These are phyloP conservation scores for Eulemur rufifrons DNA, from an alignment of 2,113 vertebrate genomes.

Conservation along the genomic window DNA sequence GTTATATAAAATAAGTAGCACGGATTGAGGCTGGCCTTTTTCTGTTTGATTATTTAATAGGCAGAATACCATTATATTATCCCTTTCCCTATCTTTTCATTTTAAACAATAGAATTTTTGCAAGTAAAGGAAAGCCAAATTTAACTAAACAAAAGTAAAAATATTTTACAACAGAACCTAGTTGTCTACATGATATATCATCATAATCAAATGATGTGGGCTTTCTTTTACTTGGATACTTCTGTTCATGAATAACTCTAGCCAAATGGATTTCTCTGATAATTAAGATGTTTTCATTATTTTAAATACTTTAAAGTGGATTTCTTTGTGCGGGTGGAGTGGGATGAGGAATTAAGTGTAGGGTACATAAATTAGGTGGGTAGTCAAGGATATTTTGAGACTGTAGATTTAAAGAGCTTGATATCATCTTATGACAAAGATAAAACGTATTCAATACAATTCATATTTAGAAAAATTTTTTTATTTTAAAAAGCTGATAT, in stretches of 20 bases:
- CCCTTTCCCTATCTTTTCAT: slow-evolving; percentile 17
- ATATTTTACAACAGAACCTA: not conserved
- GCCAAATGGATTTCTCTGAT: not conserved
- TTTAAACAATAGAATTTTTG: slow-evolving; percentile 38
- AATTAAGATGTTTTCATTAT: not conserved
- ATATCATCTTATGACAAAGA: not conserved
- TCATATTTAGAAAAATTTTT: not conserved
- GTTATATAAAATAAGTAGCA: not conserved
- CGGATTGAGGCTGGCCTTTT: not conserved
- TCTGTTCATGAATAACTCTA: not conserved
- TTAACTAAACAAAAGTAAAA: slow-evolving; percentile 36
- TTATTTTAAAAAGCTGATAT: not conserved
- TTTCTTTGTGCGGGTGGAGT: not conserved
- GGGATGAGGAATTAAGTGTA: not conserved
- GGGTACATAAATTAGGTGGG: not conserved
- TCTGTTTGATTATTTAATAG: slow-evolving; percentile 4
- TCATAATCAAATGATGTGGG: not conserved
- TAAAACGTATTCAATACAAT: not conserved
- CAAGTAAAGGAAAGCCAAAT: not conserved
- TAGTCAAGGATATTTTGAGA: not conserved
- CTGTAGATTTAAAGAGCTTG: not conserved
- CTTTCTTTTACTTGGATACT: slow-evolving; percentile 12
- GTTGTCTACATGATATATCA: not conserved
- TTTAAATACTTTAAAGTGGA: slow-evolving; percentile 8
- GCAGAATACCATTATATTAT: not conserved